Evolutionary conservation across 2,113 vertebrate species (phyloP), one percentile per base, ranked within the genome.

Genomic region (Salvelinus alpinus): DNA sequence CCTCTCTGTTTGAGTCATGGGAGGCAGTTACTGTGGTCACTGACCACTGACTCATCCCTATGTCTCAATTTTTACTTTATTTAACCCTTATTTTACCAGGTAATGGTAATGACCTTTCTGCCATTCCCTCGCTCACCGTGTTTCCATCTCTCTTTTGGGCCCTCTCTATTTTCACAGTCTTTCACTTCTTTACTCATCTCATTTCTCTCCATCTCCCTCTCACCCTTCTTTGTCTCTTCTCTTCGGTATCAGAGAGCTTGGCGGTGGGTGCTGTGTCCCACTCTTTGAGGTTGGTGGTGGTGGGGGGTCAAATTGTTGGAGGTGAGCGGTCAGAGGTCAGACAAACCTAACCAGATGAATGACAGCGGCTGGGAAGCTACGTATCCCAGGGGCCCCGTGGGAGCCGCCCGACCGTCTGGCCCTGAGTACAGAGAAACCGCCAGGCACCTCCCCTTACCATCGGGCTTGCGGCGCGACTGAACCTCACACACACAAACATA

Each of bases 301-400:
- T 70, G 12, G 8, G 16, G 64, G 38, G 24, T 14, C 24, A 51
- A 14, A 20, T 3, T 27, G 64, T 60, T 34, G 67, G 73, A 75
- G 79, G 73, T 82, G 75, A 79, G 76, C 72, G 82, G 82, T 88
- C 88, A 90, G 22, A 89, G 88, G 88, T 93, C 87, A 91, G 81
- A 88, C 74, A 88, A 89, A 92, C 78, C 51, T 3, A 66, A 67
- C 76, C 82, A 74, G 80, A 80, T 77, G 54, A 65, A 82, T 81
- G 84, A 70, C 78, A 85, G 70, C 0, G 76, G 84, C 67, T 0
- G 73, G 25, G 31, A 72, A 51, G 69, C 59, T 60, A 14, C 34
- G 11, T 14, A 54, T 31, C 59, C 83, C 77, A 27, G 74, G 64
- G 78, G 76, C 85, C 84, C 66, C 12, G 82, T 84, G 91, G 83